Conservation (phyloP, 2,113 vertebrate species). For the Hippocampus zosterae region DNA sequence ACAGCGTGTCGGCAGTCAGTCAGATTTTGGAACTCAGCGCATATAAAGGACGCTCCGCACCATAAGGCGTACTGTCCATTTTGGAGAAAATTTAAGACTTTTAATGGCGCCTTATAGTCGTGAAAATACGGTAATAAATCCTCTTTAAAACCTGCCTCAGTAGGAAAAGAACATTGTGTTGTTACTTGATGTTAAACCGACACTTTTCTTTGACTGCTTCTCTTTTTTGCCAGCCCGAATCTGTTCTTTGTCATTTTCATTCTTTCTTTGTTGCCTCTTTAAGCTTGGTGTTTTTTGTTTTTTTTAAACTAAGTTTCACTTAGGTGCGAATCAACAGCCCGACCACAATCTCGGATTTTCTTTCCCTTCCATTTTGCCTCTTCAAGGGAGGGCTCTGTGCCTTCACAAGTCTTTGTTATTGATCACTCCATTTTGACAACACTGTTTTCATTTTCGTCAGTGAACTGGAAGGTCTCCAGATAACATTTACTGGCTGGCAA, state of each 20-base stretch:
- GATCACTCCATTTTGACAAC: slow-evolving; percentile 29
- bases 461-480: not conserved
- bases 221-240: not conserved
- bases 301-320: slow-evolving; percentile 7
- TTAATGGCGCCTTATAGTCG: no score
- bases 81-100: no score
- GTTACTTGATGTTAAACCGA: not conserved
- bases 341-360: slow-evolving; percentile 25
- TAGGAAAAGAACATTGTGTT: not conserved
- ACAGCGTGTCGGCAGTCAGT: no score
- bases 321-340: slow-evolving; percentile 3
- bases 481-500: slow-evolving; percentile 1
- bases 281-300: slow-evolving; percentile 16
- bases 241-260: slow-evolving; percentile 6
- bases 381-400: slow-evolving; percentile 13
- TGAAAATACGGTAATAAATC: no score
- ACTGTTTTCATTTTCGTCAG: slow-evolving; percentile 9
- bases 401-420: slow-evolving; percentile 20
- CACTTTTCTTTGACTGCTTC: not conserved
- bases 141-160: not conserved
- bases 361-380: slow-evolving; percentile 1
- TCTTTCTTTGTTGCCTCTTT: slow-evolving; percentile 7
- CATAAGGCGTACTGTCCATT: no score
- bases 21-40: no score
- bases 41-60: no score